A percentile compares a stretch with the other conserved stretches of the same genome.
Conservation (phyloP, 1,140 invertebrate species). For the Drosophila obscura region DNA sequence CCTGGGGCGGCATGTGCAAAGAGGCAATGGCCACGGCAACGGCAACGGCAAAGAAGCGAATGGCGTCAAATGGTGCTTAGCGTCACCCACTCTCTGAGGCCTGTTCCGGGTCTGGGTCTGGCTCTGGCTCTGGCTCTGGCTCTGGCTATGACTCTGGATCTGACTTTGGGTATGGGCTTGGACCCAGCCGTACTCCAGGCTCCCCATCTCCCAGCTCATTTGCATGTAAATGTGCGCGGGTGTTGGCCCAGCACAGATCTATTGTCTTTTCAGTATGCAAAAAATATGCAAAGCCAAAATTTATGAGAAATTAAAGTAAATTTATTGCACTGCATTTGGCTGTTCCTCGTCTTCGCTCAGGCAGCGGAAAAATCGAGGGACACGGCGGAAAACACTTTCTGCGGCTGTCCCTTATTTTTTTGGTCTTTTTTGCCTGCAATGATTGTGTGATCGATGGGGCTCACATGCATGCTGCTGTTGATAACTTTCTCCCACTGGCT, state of each 20-base stretch:
- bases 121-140: no score
- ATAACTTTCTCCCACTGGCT: conserved; percentile 66
- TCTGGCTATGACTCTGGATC: no score
- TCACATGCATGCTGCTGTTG: conserved; percentile 47
- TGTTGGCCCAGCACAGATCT: conserved; percentile 71
- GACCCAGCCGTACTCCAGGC: conserved; percentile 37
- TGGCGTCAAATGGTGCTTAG: conserved; percentile 77
- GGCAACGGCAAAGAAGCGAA: conserved; percentile 21
- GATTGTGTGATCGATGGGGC: conserved; percentile 74
- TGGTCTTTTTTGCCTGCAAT: conserved; percentile 3
- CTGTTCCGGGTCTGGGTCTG: not conserved
- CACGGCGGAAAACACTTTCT: conserved; percentile 64
- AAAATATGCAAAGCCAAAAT: conserved; percentile 81
- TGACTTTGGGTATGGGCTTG: not conserved
- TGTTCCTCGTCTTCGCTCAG: conserved; percentile 13
- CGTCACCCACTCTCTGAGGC: conserved; percentile 68
- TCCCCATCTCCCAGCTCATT: conserved; percentile 54
- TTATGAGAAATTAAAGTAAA: conserved; percentile 82
- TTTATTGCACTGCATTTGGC: conserved; percentile 75
- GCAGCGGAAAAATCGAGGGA: conserved; percentile 25
- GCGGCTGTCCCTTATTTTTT: conserved; percentile 55
- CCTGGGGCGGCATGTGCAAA: conserved; percentile 34
- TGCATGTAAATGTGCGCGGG: conserved; percentile 81
- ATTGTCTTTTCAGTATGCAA: conserved; percentile 70
- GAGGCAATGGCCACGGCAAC: not conserved